Percentiles rank a stretch among this genome's conserved stretches.
These are phyloP conservation scores for Callitettix versicolor DNA, from an alignment of 1,140 invertebrate genomes.

Conservation along the genomic window DNA sequence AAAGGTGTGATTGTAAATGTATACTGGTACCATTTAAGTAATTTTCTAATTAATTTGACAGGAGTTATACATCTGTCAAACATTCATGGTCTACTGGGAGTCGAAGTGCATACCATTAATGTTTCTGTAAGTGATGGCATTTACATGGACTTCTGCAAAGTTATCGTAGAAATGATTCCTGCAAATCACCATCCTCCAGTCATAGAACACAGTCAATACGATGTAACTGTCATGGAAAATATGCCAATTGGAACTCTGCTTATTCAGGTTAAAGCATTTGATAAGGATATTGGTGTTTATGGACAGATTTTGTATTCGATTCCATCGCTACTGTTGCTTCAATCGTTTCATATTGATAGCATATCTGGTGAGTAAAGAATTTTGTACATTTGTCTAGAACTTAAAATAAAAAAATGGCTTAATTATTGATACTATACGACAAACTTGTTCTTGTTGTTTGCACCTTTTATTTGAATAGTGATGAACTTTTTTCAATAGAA, in stretches of 20 bases:
- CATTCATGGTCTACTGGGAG: conserved; percentile 43
- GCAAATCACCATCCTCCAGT: conserved; percentile 68
- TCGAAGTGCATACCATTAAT: conserved; percentile 49
- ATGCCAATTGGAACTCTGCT: conserved; percentile 59
- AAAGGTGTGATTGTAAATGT: too few relatives aligned
- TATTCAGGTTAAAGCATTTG: conserved; percentile 60
- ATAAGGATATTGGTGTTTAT: conserved; percentile 71
- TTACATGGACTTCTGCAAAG: conserved; percentile 69
- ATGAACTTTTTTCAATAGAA: too few relatives aligned
- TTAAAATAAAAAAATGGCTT: too few relatives aligned
- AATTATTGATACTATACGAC: too few relatives aligned
- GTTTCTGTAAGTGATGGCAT: conserved; percentile 87
- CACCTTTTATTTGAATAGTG: too few relatives aligned
- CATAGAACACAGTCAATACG: conserved; percentile 63
- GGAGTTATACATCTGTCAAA: conserved; percentile 48
- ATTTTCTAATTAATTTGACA: too few relatives aligned
- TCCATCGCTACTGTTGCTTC: conserved; percentile 59
- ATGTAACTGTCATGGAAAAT: conserved; percentile 71
- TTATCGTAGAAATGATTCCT: conserved; percentile 67
- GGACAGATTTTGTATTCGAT: conserved; percentile 71
- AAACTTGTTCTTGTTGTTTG: too few relatives aligned
- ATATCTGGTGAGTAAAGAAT: conserved; percentile 45
- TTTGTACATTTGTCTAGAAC: too few relatives aligned
- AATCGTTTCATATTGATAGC: conserved; percentile 71
- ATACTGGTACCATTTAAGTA: too few relatives aligned